phyloP scores from a whole-genome alignment of 2,888 invertebrate species.

The Rhyacophila evoluta region DNA sequence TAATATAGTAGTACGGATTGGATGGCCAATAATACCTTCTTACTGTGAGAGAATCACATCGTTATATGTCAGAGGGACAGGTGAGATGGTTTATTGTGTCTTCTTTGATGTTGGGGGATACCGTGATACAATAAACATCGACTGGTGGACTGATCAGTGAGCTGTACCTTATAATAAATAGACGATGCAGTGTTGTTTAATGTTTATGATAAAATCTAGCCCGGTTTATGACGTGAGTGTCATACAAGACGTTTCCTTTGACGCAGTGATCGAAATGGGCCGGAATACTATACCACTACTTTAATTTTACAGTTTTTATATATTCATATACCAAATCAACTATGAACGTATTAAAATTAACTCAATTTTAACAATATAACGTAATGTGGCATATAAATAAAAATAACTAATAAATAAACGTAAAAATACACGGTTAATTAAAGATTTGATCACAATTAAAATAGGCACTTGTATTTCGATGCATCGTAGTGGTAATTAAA shows the following conservation, averaged over 20 bases:
- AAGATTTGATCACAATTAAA: too few species aligned
- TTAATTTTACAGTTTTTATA: too few species aligned
- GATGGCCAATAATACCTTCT: not conserved
- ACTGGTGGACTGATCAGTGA: not conserved
- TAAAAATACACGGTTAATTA: too few species aligned
- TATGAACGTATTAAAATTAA: too few species aligned
- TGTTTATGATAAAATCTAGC: not conserved
- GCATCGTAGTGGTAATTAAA: too few species aligned
- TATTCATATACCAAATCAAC: too few species aligned
- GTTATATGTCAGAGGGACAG: slow-evolving; percentile 19
- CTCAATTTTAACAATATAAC: too few species aligned
- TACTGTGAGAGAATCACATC: slow-evolving; percentile 31
- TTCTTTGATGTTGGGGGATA: slow-evolving; percentile 21
- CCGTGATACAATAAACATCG: slow-evolving; percentile 18
- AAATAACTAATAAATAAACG: too few species aligned
- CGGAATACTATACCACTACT: not conserved
- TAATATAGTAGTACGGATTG: slow-evolving; percentile 25
- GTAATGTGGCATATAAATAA: too few species aligned
- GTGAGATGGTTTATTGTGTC: slow-evolving; percentile 35
- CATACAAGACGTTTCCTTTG: slow-evolving; percentile 11
- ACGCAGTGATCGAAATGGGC: not conserved
- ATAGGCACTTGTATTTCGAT: too few species aligned
- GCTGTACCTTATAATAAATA: slow-evolving; percentile 1
- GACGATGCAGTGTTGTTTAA: not conserved
- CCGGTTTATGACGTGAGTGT: not conserved